These are phyloP conservation scores for Macroramphosus scolopax DNA, from an alignment of 2,797 vertebrate species.

Conservation along the genomic window DNA sequence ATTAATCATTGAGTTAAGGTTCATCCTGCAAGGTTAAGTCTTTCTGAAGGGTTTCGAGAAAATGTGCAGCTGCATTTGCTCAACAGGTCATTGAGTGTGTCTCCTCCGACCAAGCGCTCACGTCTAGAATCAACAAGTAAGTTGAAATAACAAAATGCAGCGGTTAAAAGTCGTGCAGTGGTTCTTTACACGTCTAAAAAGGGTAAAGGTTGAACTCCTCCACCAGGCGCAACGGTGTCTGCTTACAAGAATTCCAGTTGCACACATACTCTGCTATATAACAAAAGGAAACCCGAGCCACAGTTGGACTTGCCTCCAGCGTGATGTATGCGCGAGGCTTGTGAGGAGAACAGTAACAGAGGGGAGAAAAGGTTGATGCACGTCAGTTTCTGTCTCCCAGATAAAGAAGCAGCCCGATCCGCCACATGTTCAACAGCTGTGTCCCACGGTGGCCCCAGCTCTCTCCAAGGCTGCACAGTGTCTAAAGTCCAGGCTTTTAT, in stretches of 20 bases:
- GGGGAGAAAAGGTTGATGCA: constrained; percentile 54
- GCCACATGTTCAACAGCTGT: constrained; percentile 66
- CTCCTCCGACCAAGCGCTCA: constrained; percentile 23
- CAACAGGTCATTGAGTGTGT: constrained; percentile 8
- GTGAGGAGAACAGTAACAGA: constrained; percentile 54
- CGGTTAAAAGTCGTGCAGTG: constrained; percentile 12
- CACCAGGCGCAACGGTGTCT: constrained; percentile 16
- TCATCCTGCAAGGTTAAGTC: no score
- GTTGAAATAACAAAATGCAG: constrained; percentile 32
- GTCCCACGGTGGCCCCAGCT: constrained; percentile 9
- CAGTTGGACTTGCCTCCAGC: constrained; percentile 21
- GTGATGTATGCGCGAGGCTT: constrained; percentile 41
- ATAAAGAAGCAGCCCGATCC: constrained; percentile 21
- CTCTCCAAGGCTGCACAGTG: no score
- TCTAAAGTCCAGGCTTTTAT: constrained; percentile 10
- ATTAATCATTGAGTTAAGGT: no score
- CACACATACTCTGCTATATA: constrained; percentile 24
- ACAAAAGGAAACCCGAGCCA: constrained; percentile 49
- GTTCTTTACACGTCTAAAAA: constrained; percentile 21
- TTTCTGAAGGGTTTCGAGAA: constrained; percentile 8
- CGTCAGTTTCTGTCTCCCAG: constrained; percentile 29
- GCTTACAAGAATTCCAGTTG: constrained; percentile 38
- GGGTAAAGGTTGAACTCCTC: constrained; percentile 30
- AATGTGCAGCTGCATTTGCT: constrained; percentile 21
- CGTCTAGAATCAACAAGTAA: constrained; percentile 23